Evolutionary conservation across 2,113 vertebrate species (phyloP).

Genomic region (Malurus elegans): DNA sequence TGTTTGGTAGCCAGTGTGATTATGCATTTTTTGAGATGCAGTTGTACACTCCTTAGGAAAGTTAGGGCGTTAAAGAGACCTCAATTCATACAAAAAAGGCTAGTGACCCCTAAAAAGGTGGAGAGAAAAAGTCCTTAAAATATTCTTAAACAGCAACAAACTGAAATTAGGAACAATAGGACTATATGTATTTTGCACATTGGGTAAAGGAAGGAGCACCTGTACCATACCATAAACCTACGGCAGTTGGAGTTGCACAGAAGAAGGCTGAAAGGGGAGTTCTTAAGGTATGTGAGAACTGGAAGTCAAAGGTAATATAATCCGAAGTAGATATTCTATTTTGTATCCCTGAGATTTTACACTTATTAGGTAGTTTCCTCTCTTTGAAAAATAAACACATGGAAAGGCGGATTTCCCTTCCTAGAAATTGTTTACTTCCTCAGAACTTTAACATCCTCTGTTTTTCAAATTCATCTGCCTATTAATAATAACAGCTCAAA

Average conservation of each 20-base stretch:
- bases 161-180: not conserved
- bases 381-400: not conserved
- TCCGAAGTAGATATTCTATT: not conserved
- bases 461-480: not conserved
- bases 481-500: not conserved
- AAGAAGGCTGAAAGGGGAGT: not conserved
- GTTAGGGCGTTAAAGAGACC: not conserved
- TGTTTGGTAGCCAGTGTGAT: not conserved
- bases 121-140: not conserved
- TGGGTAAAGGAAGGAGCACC: not conserved
- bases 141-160: not conserved
- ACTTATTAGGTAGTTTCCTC: not conserved
- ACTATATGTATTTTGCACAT: not conserved
- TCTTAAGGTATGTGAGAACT: not conserved
- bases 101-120: not conserved
- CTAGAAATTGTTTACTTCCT: conserved; percentile 41
- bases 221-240: not conserved
- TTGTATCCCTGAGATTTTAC: not conserved
- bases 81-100: not conserved
- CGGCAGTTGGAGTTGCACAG: not conserved
- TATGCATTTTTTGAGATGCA: not conserved
- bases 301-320: not conserved
- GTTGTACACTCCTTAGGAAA: not conserved
- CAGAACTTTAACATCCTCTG: not conserved
- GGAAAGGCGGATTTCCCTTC: not conserved